Evolutionary conservation across 2,797 vertebrate species (phyloP).

Genomic region (Zenarchopterus dispar): DNA sequence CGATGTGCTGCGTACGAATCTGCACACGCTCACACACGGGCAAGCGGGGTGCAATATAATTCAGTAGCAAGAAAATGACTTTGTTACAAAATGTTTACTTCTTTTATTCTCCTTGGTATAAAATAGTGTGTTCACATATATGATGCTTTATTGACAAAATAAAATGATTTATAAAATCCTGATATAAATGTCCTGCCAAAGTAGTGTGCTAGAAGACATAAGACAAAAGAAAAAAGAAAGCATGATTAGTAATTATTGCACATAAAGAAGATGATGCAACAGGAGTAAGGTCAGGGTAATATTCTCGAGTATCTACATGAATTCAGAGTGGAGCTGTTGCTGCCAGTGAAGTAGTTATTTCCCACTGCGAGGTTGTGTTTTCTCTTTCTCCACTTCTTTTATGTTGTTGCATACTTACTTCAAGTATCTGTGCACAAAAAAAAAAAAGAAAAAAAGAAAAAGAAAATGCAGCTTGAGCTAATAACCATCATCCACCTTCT

Average conservation of each 20-base stretch:
- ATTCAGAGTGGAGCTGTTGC: slow-evolving; percentile 18
- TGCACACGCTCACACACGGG: slow-evolving; percentile 32
- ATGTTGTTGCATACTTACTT: slow-evolving; percentile 52
- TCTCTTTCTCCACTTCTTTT: neutral
- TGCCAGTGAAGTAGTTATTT: slow-evolving; percentile 16
- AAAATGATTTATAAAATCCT: slow-evolving; percentile 56
- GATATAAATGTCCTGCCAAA: slow-evolving; percentile 46
- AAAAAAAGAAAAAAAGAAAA: neutral
- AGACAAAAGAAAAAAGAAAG: slow-evolving; percentile 19
- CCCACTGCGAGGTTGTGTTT: slow-evolving; percentile 18
- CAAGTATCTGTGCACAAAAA: slow-evolving; percentile 29
- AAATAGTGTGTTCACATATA: slow-evolving; percentile 56
- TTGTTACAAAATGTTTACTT: slow-evolving; percentile 18
- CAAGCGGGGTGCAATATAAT: slow-evolving; percentile 29
- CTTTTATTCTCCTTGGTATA: slow-evolving; percentile 50
- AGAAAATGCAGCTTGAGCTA: slow-evolving; percentile 35
- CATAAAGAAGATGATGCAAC: slow-evolving; percentile 29
- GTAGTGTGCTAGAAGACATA: slow-evolving; percentile 14
- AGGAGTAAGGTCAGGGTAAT: neutral
- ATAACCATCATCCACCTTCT: slow-evolving; percentile 54
- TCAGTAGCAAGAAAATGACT: slow-evolving; percentile 21
- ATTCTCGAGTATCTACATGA: slow-evolving; percentile 19
- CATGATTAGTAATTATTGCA: slow-evolving; percentile 51
- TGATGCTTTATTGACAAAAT: slow-evolving; percentile 67
- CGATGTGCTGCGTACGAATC: neutral